Percentiles rank a stretch among this genome's conserved stretches.
Evolutionary conservation across 2,888 invertebrate species (phyloP).

Genomic region (Drosophila pegasa): DNA sequence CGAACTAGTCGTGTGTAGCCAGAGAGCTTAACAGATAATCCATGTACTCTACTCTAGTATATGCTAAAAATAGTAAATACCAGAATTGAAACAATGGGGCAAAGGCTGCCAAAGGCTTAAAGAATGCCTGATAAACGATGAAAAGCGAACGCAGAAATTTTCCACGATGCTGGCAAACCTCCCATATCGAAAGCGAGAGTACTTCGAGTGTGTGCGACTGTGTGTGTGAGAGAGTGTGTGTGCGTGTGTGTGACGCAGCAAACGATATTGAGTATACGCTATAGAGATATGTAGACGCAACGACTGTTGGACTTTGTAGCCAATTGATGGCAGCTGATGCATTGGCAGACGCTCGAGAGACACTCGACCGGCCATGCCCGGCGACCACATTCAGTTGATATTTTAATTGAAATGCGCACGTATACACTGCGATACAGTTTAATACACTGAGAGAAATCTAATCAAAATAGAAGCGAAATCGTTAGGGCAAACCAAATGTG

Average conservation of each 20-base stretch:
- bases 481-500: no score
- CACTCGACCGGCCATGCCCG: constrained; percentile 26
- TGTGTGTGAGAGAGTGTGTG: not conserved
- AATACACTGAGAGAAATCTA: constrained; percentile 10
- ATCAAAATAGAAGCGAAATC: not conserved
- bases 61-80: constrained; percentile 34
- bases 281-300: constrained; percentile 10
- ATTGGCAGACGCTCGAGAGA: constrained; percentile 38
- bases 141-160: constrained; percentile 22
- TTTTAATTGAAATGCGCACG: constrained; percentile 22
- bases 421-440: not conserved
- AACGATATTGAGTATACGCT: constrained; percentile 50
- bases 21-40: constrained; percentile 29
- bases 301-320: constrained; percentile 51
- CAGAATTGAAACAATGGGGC: constrained; percentile 9
- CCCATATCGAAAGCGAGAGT: constrained; percentile 24
- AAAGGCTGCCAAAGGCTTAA: constrained; percentile 21
- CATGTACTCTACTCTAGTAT: not conserved
- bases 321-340: constrained; percentile 31
- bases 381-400: constrained; percentile 37
- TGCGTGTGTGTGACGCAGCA: constrained; percentile 33
- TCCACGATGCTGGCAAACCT: constrained; percentile 28
- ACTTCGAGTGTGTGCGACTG: not conserved
- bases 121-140: constrained; percentile 9
- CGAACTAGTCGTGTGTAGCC: constrained; percentile 62